Evolutionary conservation across 1,140 invertebrate genomes (phyloP).

Genomic region (Araneus ventricosus): DNA sequence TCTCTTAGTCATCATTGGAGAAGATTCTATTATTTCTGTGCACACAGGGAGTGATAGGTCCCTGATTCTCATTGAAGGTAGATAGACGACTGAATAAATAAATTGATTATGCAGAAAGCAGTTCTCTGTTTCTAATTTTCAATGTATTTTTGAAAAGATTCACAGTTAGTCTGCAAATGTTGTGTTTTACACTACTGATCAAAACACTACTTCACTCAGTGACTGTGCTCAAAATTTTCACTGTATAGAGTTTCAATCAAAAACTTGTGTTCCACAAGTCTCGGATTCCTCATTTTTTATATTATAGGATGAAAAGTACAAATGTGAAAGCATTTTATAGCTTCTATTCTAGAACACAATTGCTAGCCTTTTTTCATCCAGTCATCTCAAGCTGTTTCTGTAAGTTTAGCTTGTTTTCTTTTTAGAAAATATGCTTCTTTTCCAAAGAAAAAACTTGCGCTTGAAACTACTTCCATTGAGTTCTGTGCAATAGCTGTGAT

Average conservation of each 20-base stretch:
- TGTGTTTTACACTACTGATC: slow-evolving; percentile 63
- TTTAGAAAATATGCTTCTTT: slow-evolving; percentile 12
- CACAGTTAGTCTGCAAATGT: slow-evolving; percentile 48
- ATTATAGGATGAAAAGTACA: slow-evolving; percentile 66
- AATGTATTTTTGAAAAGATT: slow-evolving; percentile 60
- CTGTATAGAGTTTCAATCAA: slow-evolving; percentile 49
- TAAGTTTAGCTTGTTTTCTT: neutral
- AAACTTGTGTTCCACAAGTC: slow-evolving; percentile 48
- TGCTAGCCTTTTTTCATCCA: slow-evolving; percentile 11
- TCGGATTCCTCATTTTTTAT: slow-evolving; percentile 62
- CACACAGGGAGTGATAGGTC: slow-evolving; percentile 36
- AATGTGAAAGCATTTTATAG: slow-evolving; percentile 60
- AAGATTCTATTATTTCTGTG: slow-evolving; percentile 53
- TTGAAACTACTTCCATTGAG: slow-evolving; percentile 21
- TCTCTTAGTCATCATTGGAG: slow-evolving; percentile 8
- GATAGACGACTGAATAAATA: slow-evolving; percentile 35
- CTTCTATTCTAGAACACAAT: neutral
- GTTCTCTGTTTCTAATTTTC: slow-evolving; percentile 34
- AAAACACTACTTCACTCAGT: slow-evolving; percentile 57
- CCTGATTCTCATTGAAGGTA: slow-evolving; percentile 10
- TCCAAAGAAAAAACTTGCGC: slow-evolving; percentile 14
- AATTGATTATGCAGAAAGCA: slow-evolving; percentile 32
- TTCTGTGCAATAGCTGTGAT: neutral
- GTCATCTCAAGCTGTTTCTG: neutral
- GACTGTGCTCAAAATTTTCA: slow-evolving; percentile 70